phyloP scores from a whole-genome alignment of 2,113 vertebrate species.

The Paedocypris sp. region DNA sequence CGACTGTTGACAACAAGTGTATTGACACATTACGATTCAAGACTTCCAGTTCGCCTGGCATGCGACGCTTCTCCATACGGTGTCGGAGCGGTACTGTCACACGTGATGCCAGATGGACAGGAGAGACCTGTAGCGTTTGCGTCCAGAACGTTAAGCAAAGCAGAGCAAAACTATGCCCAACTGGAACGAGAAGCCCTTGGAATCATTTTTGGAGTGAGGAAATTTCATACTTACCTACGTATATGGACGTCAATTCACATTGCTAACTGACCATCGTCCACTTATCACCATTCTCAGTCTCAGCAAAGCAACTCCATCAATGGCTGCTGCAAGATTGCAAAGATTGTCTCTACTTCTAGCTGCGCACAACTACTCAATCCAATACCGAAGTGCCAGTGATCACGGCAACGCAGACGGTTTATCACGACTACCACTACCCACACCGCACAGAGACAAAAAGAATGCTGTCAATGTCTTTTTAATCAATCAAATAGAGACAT shows the following conservation, averaged over 20 bases:
- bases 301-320: not conserved
- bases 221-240: slow-evolving; percentile 26
- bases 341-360: not conserved
- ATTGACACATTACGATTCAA: not conserved
- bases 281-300: slow-evolving; percentile 5
- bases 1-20: not conserved
- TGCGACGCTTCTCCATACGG: slow-evolving; percentile 6
- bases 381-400: not conserved
- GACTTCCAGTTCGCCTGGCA: not conserved
- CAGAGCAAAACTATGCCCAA: slow-evolving; percentile 9
- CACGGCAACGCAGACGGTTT: slow-evolving; percentile 32
- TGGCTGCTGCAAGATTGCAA: not conserved
- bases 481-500: not conserved
- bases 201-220: not conserved
- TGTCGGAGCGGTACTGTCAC: not conserved
- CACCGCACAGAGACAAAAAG: not conserved
- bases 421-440: slow-evolving; percentile 30
- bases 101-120: not conserved
- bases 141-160: not conserved
- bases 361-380: not conserved
- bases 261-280: slow-evolving; percentile 27
- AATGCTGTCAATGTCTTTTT: not conserved
- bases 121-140: slow-evolving; percentile 1
- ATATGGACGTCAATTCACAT: slow-evolving; percentile 33
- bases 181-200: slow-evolving; percentile 2